These are phyloP conservation scores for Drosophila sechellia DNA, from an alignment of 1,140 invertebrate genomes.

Conservation along the genomic window DNA sequence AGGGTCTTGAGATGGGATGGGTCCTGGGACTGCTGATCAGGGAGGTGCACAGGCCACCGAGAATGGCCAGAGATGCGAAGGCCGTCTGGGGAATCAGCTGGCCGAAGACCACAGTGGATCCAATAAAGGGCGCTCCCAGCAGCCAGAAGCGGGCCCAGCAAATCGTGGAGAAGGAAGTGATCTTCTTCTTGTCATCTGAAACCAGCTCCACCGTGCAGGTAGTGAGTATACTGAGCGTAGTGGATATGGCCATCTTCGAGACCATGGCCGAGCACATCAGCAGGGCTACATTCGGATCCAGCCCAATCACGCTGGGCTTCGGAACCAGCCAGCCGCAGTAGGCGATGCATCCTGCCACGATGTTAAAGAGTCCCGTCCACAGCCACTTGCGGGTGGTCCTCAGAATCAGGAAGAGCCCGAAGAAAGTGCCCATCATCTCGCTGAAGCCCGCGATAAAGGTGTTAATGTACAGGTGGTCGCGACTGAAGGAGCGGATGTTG, in stretches of 20 bases:
- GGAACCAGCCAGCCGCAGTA: constrained; percentile 81
- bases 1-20: constrained; percentile 59
- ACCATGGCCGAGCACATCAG: constrained; percentile 82
- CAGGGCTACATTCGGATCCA: constrained; percentile 71
- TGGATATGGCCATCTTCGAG: constrained; percentile 83
- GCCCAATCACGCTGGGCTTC: constrained; percentile 53
- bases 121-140: constrained; percentile 80
- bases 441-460: constrained; percentile 80
- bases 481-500: constrained; percentile 84
- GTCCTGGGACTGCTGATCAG: constrained; percentile 81
- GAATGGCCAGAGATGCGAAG: constrained; percentile 74
- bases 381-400: constrained; percentile 79
- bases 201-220: constrained; percentile 83
- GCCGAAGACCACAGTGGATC: constrained; percentile 75
- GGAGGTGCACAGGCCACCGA: constrained; percentile 71
- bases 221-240: constrained; percentile 79
- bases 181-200: constrained; percentile 73
- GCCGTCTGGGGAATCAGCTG: constrained; percentile 79
- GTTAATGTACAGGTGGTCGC: constrained; percentile 82
- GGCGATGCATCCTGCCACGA: constrained; percentile 76
- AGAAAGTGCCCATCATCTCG: constrained; percentile 84
- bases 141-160: constrained; percentile 84
- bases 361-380: constrained; percentile 79
- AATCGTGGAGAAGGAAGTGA: constrained; percentile 79
- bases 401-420: constrained; percentile 82